Evolutionary conservation across 2,113 vertebrate genomes (phyloP), one percentile per base, ranked within the genome.

Genomic region (Dicaeum eximium): DNA sequence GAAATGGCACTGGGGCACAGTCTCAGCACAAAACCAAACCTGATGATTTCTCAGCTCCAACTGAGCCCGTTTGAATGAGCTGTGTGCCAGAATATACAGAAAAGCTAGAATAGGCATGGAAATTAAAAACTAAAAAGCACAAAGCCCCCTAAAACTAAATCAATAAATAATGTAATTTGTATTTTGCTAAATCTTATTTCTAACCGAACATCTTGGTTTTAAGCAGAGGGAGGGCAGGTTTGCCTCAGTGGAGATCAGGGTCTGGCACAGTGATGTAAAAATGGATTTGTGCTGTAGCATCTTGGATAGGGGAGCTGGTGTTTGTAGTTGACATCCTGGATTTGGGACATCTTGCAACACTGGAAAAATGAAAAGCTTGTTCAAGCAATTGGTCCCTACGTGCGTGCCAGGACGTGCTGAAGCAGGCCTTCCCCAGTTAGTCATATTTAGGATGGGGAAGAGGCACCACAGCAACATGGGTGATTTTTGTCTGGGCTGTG

Each of bases 401-500:
- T 67, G 50, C 6, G 0, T 6, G 23, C 71, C 35, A 21, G 84
- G 84, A 85, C 35, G 0, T 62, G 93, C 88, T 16, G 1, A 58
- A 50, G 42, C 85, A 28, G 74, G 30, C 12, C 1, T 77, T 91
- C 80, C n/a, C 65, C 48, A 33, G 54, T 94, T 69, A 82, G 42
- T 88, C 67, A 25, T 75, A 19, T 47, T 82, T 61, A 80, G 50
- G 78, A 69, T 62, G 70, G 84, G 78, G 67, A 91, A 66, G 38
- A 87, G 58, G 70, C 81, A 73, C 48, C 74, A 33, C 74, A 75
- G 80, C 73, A 79, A 61, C 69, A n/a, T 37, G 51, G 44, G 72
- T 78, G 85, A 67, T 84, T 86, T 94, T 92, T 77, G 93, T 92
- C 51, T 47, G 86, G 72, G 90, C 72, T 78, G 23, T 86, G 65